Conservation (phyloP, 2,113 vertebrate genomes). For the Syngnathus typhle region DNA sequence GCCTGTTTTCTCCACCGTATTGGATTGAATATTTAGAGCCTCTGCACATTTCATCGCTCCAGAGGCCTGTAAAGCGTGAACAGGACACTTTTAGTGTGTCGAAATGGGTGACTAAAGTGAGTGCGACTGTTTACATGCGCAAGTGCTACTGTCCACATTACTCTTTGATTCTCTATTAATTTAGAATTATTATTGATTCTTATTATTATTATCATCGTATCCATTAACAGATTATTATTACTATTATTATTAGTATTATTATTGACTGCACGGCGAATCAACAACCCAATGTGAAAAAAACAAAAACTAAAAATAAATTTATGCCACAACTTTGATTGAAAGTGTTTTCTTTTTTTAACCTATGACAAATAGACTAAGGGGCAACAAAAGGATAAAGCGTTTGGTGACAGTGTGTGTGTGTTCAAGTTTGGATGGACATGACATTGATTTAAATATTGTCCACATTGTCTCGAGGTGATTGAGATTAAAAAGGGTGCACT, state of each 20-base stretch:
- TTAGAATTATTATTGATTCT: not conserved
- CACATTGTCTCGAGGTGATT: no score
- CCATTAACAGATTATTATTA: not conserved
- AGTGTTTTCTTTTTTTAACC: conserved; percentile 15
- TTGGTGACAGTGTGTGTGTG: no score
- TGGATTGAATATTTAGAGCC: conserved; percentile 45
- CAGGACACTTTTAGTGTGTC: conserved; percentile 36
- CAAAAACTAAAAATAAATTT: conserved; percentile 20
- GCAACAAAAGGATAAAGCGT: not conserved
- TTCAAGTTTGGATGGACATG: no score
- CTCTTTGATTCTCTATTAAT: not conserved
- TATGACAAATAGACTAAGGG: not conserved
- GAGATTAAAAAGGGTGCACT: no score
- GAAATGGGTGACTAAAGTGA: conserved; percentile 21
- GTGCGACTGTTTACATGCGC: conserved; percentile 7
- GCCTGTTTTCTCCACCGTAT: conserved; percentile 24
- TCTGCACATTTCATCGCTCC: conserved; percentile 39
- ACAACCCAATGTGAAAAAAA: not conserved
- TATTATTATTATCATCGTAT: not conserved
- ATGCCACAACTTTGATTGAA: conserved; percentile 6
- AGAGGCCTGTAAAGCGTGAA: conserved; percentile 37
- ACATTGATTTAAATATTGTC: no score
- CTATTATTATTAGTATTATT: not conserved
- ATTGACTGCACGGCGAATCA: not conserved
- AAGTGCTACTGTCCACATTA: not conserved